Evolutionary conservation across 1,140 invertebrate genomes (phyloP), one percentile per base, ranked within the genome.

Genomic region (Oscheius sp.): DNA sequence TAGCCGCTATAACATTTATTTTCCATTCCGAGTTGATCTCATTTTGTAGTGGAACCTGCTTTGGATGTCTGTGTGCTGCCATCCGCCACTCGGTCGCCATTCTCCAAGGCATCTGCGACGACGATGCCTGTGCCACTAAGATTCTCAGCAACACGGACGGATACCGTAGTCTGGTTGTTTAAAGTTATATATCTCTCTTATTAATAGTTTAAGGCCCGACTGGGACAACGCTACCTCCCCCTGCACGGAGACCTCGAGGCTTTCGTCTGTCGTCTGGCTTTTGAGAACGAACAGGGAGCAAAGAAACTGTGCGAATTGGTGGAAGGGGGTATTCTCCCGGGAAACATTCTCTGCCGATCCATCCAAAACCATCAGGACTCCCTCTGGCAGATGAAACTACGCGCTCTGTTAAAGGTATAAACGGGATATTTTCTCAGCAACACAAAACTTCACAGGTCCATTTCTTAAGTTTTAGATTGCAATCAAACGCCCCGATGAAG

Each of bases 31-130:
- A 64, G 13, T 32, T 46, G 0, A 18, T 67, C 29, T 55, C 7
- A 61, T 20, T 35, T 68, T 68, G 62, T 46, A 72, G 71, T 46
- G 20, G 36, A 20, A 18, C 29, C 10, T 74, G 72, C 31, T 67
- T 74, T 23, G 72, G 72, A 20, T 74, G 72, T 52, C 72, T 68
- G 0, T 74, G 49, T 15, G 49, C 68, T 32, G 42, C 34, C 32
- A 29, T 74, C 15, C 49, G 68, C 18, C 72, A 74, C 36, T 74
- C 72, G 3, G 28, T 74, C 13, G 49, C 49, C 32, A 32, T 74
- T 0, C 20, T 74, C 23, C 64, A 62, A 34, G 49, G 64, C 26
- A 23, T 58, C 20, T 68, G 64, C 63, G 55, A 62, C 20, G 65
- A 74, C 55, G 34, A 67, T 20, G 45, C 52, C 61, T 13, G 26